Percentiles rank a stretch among this genome's conserved stretches.
These are phyloP conservation scores for Urosaurus nigricauda DNA, from an alignment of 2,797 vertebrate species.

Conservation along the genomic window DNA sequence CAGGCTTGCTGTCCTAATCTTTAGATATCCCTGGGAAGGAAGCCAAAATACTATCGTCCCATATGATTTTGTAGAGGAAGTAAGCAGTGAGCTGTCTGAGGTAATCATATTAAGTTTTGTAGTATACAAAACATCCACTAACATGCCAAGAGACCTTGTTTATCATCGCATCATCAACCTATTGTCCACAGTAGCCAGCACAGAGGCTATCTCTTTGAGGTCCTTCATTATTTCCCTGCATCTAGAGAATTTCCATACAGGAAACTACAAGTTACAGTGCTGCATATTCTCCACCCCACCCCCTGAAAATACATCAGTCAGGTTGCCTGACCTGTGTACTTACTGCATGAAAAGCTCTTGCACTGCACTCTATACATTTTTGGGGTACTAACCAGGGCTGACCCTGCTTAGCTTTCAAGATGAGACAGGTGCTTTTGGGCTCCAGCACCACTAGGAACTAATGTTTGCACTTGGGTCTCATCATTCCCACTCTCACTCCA, in stretches of 20 bases:
- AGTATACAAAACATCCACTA: neutral
- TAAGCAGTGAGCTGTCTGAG: neutral
- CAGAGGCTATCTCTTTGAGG: neutral
- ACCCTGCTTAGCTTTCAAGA: neutral
- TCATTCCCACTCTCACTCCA: neutral
- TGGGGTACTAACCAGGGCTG: neutral
- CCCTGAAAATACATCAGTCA: neutral
- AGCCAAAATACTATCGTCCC: constrained; percentile 20
- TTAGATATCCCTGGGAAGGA: constrained; percentile 27
- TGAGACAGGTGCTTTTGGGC: too few relatives aligned
- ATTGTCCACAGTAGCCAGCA: neutral
- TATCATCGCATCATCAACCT: constrained; percentile 5
- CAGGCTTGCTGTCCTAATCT: constrained; percentile 1
- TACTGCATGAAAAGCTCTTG: neutral
- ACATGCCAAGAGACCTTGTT: constrained; percentile 6
- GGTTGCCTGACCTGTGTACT: neutral
- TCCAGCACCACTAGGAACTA: neutral
- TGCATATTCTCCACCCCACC: neutral
- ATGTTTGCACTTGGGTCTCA: neutral
- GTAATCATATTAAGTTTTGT: constrained; percentile 4
- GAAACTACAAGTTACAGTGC: neutral
- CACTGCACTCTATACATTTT: neutral
- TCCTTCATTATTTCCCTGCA: neutral
- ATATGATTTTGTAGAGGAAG: constrained; percentile 20
- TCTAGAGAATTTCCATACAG: constrained; percentile 1